These are phyloP conservation scores for Azorinus chamasolen DNA, from an alignment of 2,888 invertebrate species.

Conservation along the genomic window DNA sequence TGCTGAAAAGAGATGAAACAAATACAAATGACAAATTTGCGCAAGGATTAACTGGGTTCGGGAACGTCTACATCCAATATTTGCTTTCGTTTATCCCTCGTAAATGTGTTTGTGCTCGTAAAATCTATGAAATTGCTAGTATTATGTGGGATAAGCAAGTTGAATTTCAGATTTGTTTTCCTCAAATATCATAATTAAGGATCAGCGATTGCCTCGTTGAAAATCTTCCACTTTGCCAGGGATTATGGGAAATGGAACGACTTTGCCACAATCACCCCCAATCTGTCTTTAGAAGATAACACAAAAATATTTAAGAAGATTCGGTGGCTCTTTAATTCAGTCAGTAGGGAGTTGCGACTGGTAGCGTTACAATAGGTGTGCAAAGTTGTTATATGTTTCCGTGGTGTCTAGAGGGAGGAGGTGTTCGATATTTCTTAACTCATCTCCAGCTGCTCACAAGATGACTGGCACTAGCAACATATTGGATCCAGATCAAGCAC, in stretches of 20 bases:
- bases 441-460: too few relatives aligned
- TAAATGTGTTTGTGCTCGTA: conserved; percentile 38
- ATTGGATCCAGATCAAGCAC: too few relatives aligned
- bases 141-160: conserved; percentile 64
- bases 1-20: conserved; percentile 25
- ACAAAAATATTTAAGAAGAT: too few relatives aligned
- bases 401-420: too few relatives aligned
- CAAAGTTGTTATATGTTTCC: too few relatives aligned
- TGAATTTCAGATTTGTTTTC: conserved; percentile 66
- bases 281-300: conserved; percentile 60
- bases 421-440: too few relatives aligned
- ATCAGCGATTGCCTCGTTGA: conserved; percentile 49
- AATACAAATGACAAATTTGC: conserved; percentile 57
- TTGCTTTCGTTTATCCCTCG: conserved; percentile 44
- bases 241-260: conserved; percentile 64
- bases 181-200: conserved; percentile 69
- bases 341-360: too few relatives aligned
- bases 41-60: conserved; percentile 50
- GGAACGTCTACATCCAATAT: conserved; percentile 40
- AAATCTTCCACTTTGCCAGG: conserved; percentile 66
- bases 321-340: too few relatives aligned
- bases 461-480: too few relatives aligned
- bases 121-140: conserved; percentile 64
- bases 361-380: too few relatives aligned
- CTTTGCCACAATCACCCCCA: conserved; percentile 42